phyloP scores from a whole-genome alignment of 2,113 vertebrate genomes.

The Ranitomeya imitator region DNA sequence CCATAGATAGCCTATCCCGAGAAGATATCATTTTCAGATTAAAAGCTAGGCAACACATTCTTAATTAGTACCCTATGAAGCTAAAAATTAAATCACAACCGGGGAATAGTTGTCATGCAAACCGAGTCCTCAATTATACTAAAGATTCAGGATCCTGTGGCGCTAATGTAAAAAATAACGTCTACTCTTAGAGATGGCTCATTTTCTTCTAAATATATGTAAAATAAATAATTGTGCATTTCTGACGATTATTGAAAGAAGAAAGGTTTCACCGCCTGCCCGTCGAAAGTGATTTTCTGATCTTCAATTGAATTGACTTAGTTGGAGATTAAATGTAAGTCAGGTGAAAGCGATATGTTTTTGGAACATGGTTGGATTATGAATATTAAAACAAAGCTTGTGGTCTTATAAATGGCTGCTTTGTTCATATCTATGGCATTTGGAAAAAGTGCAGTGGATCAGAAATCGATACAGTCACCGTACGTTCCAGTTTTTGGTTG shows the following conservation, averaged over 20 bases:
- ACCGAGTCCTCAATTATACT: conserved; percentile 57
- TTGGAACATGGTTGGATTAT: conserved; percentile 1
- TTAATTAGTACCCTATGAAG: conserved; percentile 58
- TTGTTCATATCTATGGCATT: conserved; percentile 9
- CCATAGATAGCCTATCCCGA: conserved; percentile 52
- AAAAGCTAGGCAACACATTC: conserved; percentile 54
- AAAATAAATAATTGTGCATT: conserved; percentile 57
- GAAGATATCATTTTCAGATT: conserved; percentile 59
- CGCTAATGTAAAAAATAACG: conserved; percentile 54
- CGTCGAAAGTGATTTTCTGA: conserved; percentile 24
- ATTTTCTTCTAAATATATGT: conserved; percentile 57
- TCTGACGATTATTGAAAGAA: conserved; percentile 49
- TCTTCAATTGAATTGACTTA: conserved; percentile 49
- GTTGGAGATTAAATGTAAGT: conserved; percentile 46
- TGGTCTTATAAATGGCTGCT: not conserved
- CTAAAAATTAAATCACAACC: conserved; percentile 56
- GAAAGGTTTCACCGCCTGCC: conserved; percentile 33
- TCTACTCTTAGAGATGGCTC: conserved; percentile 54
- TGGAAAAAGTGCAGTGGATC: conserved; percentile 10
- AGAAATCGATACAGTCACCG: not conserved
- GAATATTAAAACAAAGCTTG: conserved; percentile 37
- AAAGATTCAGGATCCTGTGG: conserved; percentile 56
- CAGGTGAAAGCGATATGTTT: conserved; percentile 38
- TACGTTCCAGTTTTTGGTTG: not conserved
- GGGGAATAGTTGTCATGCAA: conserved; percentile 58